A percentile compares a stretch with the other conserved stretches of the same genome.
Evolutionary conservation across 30 jellyfish, hydroid and myxozoan genomes (phyloP).

Genomic region (Nemopilema nomurai): DNA sequence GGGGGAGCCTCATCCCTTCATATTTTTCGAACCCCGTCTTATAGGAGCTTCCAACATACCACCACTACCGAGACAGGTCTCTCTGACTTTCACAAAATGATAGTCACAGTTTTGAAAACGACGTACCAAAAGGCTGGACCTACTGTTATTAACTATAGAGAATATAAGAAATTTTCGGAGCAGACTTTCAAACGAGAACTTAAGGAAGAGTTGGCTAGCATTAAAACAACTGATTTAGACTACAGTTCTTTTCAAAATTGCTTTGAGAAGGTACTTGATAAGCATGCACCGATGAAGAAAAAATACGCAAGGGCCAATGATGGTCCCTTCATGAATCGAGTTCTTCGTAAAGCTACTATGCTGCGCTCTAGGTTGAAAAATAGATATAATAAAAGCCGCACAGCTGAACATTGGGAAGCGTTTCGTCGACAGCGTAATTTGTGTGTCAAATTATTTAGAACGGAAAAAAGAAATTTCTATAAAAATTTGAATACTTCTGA

Average conservation of each 20-base stretch:
- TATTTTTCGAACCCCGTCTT: too few species aligned
- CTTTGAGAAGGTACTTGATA: constrained; percentile 11
- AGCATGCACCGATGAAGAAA: constrained; percentile 26
- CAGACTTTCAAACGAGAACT: constrained; percentile 4
- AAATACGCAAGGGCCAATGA: constrained; percentile 25
- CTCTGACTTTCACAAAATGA: constrained; percentile 14
- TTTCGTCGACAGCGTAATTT: neutral
- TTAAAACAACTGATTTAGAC: neutral
- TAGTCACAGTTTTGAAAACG: constrained; percentile 8
- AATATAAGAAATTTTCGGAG: constrained; percentile 3
- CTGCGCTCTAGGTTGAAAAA: neutral
- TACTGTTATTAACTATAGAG: constrained; percentile 19
- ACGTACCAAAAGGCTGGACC: constrained; percentile 13
- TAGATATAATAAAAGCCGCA: constrained; percentile 4
- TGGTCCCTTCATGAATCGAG: constrained; percentile 28
- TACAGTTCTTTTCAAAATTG: constrained; percentile 7
- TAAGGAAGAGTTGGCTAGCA: neutral
- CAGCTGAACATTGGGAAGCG: constrained; percentile 3
- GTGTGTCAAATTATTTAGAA: constrained; percentile 1
- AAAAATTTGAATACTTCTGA: constrained; percentile 1
- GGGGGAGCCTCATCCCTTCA: too few species aligned
- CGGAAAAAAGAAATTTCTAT: constrained; percentile 1
- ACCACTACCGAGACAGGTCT: constrained; percentile 12
- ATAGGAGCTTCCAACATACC: constrained; percentile 9
- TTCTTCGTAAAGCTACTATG: constrained; percentile 24